Evolutionary conservation across 2,888 invertebrate species (phyloP).

Genomic region (Cryptophagus acutangulus): DNA sequence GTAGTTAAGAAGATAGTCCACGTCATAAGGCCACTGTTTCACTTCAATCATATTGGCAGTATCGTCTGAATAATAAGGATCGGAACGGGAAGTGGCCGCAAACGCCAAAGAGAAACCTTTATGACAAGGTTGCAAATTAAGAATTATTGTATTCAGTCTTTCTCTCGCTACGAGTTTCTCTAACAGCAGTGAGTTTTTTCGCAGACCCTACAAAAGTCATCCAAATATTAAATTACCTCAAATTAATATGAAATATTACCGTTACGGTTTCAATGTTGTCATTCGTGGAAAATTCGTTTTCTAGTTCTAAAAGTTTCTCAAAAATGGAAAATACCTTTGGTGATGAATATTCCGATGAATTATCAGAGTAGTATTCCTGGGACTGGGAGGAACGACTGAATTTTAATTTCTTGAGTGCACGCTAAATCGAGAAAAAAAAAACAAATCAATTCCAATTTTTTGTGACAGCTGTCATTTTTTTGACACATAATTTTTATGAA

Average conservation of each 20-base stretch:
- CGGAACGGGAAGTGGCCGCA: conserved; percentile 39
- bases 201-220: conserved; percentile 59
- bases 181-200: conserved; percentile 67
- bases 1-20: conserved; percentile 66
- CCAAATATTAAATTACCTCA: no score
- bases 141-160: conserved; percentile 80
- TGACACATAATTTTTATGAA: no score
- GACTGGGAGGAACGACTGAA: conserved; percentile 41
- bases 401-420: conserved; percentile 43
- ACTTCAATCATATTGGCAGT: conserved; percentile 65
- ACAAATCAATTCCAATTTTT: no score
- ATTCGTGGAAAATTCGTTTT: conserved; percentile 36
- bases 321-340: conserved; percentile 48
- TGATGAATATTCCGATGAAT: no score
- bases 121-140: conserved; percentile 87
- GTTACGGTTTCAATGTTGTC: neutral
- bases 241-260: no score
- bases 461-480: neutral
- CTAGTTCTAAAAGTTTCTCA: conserved; percentile 46
- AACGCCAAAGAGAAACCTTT: conserved; percentile 74
- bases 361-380: no score
- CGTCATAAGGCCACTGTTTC: conserved; percentile 81
- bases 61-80: conserved; percentile 50
- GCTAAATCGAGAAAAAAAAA: conserved; percentile 28
- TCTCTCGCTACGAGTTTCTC: conserved; percentile 81